Evolutionary conservation across 92 coral and sea anemone species (phyloP).

Genomic region (Pocillopora meandrina): DNA sequence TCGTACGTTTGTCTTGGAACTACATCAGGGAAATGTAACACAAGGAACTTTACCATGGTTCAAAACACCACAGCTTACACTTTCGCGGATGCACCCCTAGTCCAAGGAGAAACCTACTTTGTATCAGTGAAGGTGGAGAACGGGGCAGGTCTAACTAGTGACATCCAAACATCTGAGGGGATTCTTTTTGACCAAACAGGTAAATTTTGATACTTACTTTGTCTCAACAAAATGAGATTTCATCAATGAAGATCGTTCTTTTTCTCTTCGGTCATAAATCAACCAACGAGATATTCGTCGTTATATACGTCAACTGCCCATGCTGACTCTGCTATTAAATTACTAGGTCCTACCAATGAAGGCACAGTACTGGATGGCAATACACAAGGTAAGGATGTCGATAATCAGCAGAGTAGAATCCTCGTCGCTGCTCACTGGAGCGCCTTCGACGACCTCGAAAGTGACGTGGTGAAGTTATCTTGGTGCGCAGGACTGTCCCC

Average conservation of each 20-base stretch:
- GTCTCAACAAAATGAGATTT: no score
- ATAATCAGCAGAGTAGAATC: conserved; percentile 56
- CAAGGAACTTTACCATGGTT: conserved; percentile 49
- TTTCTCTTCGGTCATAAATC: no score
- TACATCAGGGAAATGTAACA: conserved; percentile 67
- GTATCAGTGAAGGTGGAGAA: conserved; percentile 77
- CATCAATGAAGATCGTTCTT: no score
- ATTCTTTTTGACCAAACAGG: conserved; percentile 80
- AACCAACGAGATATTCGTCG: no score
- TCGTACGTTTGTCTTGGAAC: conserved; percentile 76
- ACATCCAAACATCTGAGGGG: conserved; percentile 71
- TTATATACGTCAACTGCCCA: no score
- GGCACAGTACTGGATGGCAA: conserved; percentile 63
- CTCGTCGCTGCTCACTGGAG: conserved; percentile 74
- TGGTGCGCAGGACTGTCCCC: conserved; percentile 81
- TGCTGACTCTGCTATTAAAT: not conserved
- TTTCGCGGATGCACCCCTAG: conserved; percentile 42
- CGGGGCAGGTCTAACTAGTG: conserved; percentile 67
- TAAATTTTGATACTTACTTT: not conserved
- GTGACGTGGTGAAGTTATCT: conserved; percentile 61
- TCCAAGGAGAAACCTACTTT: conserved; percentile 65
- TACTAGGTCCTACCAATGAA: conserved; percentile 57
- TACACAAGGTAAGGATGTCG: conserved; percentile 45
- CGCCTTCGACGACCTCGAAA: conserved; percentile 82
- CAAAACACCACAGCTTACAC: conserved; percentile 43